A percentile compares a stretch with the other conserved stretches of the same genome.
Conservation (phyloP, 2,888 invertebrate genomes). For the Temnothorax unifasciatus region DNA sequence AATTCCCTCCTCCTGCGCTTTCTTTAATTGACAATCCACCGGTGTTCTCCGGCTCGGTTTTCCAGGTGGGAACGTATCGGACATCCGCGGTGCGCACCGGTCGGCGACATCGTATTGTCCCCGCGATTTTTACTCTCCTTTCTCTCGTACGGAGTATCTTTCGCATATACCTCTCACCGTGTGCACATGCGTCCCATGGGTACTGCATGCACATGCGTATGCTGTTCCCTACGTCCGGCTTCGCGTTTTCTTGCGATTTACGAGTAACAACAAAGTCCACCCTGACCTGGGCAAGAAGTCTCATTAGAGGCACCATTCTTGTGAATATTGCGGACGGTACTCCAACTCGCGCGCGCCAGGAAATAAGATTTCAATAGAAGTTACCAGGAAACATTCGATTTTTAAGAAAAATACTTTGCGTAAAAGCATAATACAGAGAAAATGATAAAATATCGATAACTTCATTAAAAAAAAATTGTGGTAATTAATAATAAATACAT, state of each 20-base stretch:
- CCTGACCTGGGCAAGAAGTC: conserved; percentile 78
- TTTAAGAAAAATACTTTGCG: neutral
- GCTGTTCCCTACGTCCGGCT: conserved; percentile 28
- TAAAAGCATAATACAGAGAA: neutral
- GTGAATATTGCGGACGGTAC: conserved; percentile 6
- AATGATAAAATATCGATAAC: neutral
- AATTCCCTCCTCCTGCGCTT: conserved; percentile 75
- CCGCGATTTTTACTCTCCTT: conserved; percentile 79
- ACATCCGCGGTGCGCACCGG: conserved; percentile 81
- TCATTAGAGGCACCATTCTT: conserved; percentile 77
- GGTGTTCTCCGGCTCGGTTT: conserved; percentile 57
- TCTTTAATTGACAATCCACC: conserved; percentile 86
- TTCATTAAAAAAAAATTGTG: neutral
- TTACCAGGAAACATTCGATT: neutral
- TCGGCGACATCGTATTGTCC: conserved; percentile 85
- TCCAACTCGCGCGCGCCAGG: neutral
- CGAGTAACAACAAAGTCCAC: conserved; percentile 77
- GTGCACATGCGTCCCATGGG: conserved; percentile 57
- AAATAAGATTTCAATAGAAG: neutral
- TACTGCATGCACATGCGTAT: neutral
- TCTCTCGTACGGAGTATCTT: conserved; percentile 34
- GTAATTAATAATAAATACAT: neutral
- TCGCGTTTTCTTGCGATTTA: conserved; percentile 73
- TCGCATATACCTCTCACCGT: conserved; percentile 59
- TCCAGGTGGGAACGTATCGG: conserved; percentile 83